phyloP scores from a whole-genome alignment of 2,113 vertebrate genomes.

The Rhinichthys klamathensis region DNA sequence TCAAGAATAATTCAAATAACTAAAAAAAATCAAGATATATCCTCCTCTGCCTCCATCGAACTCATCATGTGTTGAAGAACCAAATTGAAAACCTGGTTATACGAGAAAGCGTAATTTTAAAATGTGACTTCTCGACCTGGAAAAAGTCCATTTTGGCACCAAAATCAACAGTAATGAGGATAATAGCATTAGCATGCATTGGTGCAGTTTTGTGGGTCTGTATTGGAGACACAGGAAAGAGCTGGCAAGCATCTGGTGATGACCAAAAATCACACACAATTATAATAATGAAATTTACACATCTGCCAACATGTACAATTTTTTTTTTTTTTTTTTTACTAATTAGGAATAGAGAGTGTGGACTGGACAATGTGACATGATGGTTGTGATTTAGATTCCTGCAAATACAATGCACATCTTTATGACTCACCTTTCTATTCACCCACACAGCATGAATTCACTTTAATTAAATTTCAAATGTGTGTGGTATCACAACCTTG shows the following conservation, averaged over 20 bases:
- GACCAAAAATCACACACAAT: background rate
- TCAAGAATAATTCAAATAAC: background rate
- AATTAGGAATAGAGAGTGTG: too few relatives aligned
- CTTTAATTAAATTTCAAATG: conserved; percentile 58
- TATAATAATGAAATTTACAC: background rate
- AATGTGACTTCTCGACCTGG: background rate
- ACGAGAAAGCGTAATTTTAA: background rate
- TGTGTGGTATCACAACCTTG: conserved; percentile 15
- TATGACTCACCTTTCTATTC: conserved; percentile 4
- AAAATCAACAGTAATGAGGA: background rate
- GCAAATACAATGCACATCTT: background rate
- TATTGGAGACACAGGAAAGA: background rate
- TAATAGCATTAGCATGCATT: background rate
- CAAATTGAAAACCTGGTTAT: too few relatives aligned
- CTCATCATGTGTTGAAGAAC: too few relatives aligned
- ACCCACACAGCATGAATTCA: conserved; percentile 48
- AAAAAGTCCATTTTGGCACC: conserved; percentile 1
- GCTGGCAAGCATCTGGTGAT: conserved; percentile 12
- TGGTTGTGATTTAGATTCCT: background rate
- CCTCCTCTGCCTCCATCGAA: too few relatives aligned
- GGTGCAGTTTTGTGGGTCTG: background rate
- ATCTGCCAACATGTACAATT: background rate
- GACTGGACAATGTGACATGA: background rate
- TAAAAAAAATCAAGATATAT: too few relatives aligned
- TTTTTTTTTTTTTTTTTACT: too few relatives aligned